Percentiles rank a stretch among this genome's conserved stretches.
These are phyloP conservation scores for Lytechinus variegatus DNA, from an alignment of 35 echinoderm and acorn worm species.

Conservation along the genomic window DNA sequence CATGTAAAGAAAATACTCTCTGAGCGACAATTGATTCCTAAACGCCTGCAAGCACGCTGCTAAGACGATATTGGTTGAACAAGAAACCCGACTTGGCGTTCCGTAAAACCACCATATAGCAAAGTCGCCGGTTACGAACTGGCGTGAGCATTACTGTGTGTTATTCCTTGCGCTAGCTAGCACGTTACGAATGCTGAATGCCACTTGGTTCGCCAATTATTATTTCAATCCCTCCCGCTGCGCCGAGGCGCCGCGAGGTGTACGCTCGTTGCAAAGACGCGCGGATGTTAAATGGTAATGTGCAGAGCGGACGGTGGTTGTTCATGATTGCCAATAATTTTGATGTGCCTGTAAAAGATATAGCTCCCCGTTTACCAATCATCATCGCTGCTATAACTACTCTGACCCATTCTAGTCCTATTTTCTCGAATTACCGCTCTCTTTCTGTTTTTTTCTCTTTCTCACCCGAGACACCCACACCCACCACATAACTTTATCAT, in stretches of 20 bases:
- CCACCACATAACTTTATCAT: no score
- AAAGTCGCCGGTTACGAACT: neutral
- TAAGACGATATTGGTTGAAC: neutral
- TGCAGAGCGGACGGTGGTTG: neutral
- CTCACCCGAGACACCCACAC: neutral
- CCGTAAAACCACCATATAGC: neutral
- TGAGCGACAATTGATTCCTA: neutral
- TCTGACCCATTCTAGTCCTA: neutral
- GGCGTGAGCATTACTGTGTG: neutral
- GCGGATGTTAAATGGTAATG: neutral
- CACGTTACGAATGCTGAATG: neutral
- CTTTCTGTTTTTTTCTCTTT: neutral
- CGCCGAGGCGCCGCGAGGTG: neutral
- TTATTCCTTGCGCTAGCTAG: neutral
- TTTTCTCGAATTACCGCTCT: neutral
- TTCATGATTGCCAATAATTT: neutral
- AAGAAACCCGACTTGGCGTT: neutral
- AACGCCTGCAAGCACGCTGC: neutral
- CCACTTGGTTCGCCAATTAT: neutral
- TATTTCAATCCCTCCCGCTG: constrained; percentile 9
- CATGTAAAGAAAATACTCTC: constrained; percentile 6
- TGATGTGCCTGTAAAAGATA: neutral
- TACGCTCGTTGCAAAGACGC: neutral
- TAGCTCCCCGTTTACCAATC: neutral
- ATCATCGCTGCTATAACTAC: neutral